Base-by-base conservation (phyloP, 2,113 vertebrate species). In the Oreocharis arfaki region DNA sequence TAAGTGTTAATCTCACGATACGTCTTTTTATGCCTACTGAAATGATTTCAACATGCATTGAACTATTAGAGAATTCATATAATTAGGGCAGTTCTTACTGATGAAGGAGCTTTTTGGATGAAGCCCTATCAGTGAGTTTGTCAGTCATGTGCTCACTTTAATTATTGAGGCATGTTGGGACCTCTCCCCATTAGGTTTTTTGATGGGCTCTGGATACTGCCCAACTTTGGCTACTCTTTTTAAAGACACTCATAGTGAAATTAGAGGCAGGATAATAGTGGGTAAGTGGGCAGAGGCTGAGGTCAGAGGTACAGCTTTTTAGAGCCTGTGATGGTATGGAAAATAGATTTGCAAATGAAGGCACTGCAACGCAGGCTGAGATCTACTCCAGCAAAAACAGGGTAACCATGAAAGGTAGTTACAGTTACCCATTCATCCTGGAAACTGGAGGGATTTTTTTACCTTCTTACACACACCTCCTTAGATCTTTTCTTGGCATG, bases 1-100 rank as follows among this genome's bases (percentile, higher is more conserved):
- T 70, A 83, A 93, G 77, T 71, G 93, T 96, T 97, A 96, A 95
- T 97, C 92, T 94, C 92, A 71, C 4, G 2, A 80, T 91, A 63
- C 10, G 95, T 76, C 92, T 93, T 91, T 95, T 93, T 87, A 74
- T 87, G 93, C 91, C 91, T 65, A 32, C 57, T 59, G 86, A 91
- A 96, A 95, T 67, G 3, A 95, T 92, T 96, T 94, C 91, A 84
- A 46, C 61, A 16, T 68, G 41, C 19, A 74, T n/a, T 50, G 83
- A 95, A 41, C 90, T 96, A 53, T 89, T 82, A 70, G 76, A 93
- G 89, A 91, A 93, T 82, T 88, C 32, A 19, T 32, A 24, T 67
- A 18, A 93, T 92, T 87, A 71, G 37, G 8, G n/a, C 86, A 52
- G 68, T 65, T 90, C 52, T 70, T 92, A 44, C 47, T 90, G 50